Percentiles rank a stretch among this genome's conserved stretches.
Conservation (phyloP, 2,113 vertebrate genomes). For the Zosterops hypoxanthus region DNA sequence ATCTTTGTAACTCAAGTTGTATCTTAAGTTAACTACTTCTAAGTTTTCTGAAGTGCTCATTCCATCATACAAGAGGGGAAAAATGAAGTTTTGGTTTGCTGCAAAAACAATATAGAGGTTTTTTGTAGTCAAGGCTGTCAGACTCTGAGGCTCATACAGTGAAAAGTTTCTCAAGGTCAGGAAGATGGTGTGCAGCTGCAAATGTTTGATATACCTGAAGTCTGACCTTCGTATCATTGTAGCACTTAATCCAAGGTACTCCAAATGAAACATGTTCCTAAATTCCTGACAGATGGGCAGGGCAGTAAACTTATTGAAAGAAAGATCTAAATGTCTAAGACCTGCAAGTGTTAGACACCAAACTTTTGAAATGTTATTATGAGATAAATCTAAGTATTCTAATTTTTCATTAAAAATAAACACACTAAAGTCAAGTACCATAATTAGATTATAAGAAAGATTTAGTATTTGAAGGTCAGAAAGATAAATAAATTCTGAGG, state of each 20-base stretch:
- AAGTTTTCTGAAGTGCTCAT: constrained; percentile 65
- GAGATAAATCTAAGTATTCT: constrained; percentile 83
- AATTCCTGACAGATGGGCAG: constrained; percentile 81
- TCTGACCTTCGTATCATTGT: constrained; percentile 66
- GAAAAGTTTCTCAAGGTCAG: constrained; percentile 71
- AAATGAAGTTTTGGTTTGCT: not conserved
- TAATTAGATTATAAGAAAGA: constrained; percentile 82
- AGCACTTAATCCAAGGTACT: constrained; percentile 80
- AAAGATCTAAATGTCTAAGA: constrained; percentile 81
- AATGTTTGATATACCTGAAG: constrained; percentile 65
- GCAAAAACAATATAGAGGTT: constrained; percentile 74
- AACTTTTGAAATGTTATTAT: constrained; percentile 82
- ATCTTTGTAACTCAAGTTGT: not conserved
- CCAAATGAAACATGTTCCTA: constrained; percentile 68
- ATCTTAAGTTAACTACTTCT: constrained; percentile 71
- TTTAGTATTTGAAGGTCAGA: constrained; percentile 77
- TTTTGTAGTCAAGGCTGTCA: constrained; percentile 67
- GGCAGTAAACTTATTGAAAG: constrained; percentile 76
- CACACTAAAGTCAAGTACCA: constrained; percentile 63
- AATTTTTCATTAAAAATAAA: constrained; percentile 79
- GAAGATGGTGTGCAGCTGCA: constrained; percentile 72
- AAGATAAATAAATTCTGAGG: constrained; percentile 70
- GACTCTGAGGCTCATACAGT: constrained; percentile 73
- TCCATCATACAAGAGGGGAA: constrained; percentile 66
- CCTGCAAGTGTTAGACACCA: constrained; percentile 45